These are phyloP conservation scores for Alauda arvensis DNA, from an alignment of 2,797 vertebrate species.

Conservation along the genomic window DNA sequence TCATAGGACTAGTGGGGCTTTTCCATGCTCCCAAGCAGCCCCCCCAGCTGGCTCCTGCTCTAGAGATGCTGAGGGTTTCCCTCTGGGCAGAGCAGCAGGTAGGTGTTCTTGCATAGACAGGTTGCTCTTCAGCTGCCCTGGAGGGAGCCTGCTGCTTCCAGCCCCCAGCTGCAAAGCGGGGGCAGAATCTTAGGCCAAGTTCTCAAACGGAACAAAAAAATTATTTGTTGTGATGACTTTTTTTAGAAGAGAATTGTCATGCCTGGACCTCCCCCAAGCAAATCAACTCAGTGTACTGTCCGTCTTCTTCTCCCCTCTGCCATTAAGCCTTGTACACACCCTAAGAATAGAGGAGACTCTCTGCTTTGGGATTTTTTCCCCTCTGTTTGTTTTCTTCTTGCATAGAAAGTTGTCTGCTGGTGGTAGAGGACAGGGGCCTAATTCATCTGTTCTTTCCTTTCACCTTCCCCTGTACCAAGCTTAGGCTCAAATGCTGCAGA, in stretches of 20 bases:
- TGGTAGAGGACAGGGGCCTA: conserved; percentile 16
- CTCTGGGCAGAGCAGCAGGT: not conserved
- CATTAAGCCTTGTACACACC: not conserved
- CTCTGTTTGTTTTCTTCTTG: not conserved
- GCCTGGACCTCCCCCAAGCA: not conserved
- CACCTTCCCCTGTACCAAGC: conserved; percentile 31
- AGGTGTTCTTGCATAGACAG: not conserved
- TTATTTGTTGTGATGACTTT: not conserved
- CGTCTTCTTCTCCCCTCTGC: not conserved
- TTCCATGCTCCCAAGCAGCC: not conserved
- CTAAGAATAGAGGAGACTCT: not conserved
- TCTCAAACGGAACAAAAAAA: not conserved
- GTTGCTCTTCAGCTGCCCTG: not conserved
- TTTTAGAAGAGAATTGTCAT: not conserved
- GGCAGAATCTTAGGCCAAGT: not conserved
- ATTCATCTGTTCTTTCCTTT: conserved; percentile 40
- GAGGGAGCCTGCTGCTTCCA: not conserved
- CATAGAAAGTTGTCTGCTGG: not conserved
- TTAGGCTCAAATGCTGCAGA: conserved; percentile 20
- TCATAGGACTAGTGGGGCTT: not conserved
- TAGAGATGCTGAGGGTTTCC: not conserved
- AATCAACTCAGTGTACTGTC: not conserved
- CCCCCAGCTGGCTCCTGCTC: not conserved
- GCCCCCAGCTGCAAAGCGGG: not conserved
- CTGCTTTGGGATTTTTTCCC: not conserved